Evolutionary conservation across 2,797 vertebrate species (phyloP), one percentile per base, ranked within the genome.

Genomic region (Anas georgica): DNA sequence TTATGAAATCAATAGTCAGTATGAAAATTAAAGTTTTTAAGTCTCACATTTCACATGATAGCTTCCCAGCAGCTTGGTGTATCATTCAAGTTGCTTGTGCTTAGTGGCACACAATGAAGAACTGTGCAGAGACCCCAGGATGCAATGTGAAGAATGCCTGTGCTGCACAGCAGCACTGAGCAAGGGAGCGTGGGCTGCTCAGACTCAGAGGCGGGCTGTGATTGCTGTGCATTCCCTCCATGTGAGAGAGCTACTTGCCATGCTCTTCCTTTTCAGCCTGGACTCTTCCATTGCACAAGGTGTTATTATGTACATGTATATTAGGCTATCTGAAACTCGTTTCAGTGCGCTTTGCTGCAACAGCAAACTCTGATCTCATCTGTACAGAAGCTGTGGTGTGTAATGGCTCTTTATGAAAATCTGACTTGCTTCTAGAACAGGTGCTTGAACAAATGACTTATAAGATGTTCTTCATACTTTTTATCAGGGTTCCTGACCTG

Each of bases 151-250:
- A 17, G 81, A 81, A 86, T 16, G 45, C 46, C 41, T 55, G 81
- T 18, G 1, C 33, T 1, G 26, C 3, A 0, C 48, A 18, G 75
- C 15, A 28, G 1, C 31, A 7, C 25, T 2, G 35, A 79, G 67
- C 31, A 4, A 13, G 16, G 54, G 12, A 12, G 16, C 2, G 33
- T 59, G 88, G 77, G 88, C 86, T 80, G 70, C 59, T 56, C 48
- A 6, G 55, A 20, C 35, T 10, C 9, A 0, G 45, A 5, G 37
- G 25, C 2, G 1, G 55, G 35, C 48, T 43, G 78, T 37, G 3
- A 5, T 26, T 13, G 58, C 80, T 7, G 0, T 9, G 28, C 58
- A 8, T 46, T 58, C 37, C 70, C 66, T 48, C 58, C 10, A 2
- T 18, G 10, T 25, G 17, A 12, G 12, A 81, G 12, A 9, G 22